A percentile compares a stretch with the other conserved stretches of the same genome.
Evolutionary conservation across 2,888 invertebrate genomes (phyloP).

Genomic region (Drosophila parthenogenetica): DNA sequence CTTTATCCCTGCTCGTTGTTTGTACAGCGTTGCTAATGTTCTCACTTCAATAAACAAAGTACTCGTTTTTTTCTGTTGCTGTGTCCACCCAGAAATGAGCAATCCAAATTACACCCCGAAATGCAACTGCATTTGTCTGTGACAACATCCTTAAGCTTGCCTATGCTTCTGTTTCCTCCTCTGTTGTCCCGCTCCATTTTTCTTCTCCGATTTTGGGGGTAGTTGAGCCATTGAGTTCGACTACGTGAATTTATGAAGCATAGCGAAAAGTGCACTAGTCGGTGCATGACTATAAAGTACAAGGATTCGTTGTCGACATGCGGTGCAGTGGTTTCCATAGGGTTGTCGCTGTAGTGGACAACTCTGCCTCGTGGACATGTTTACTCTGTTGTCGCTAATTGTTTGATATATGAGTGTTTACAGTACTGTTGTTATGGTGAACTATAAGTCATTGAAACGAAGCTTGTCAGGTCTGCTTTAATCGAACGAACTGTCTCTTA

Average conservation of each 20-base stretch:
- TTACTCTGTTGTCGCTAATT: conserved; percentile 75
- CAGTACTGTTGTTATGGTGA: conserved; percentile 60
- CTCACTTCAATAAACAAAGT: conserved; percentile 64
- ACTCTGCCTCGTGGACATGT: conserved; percentile 43
- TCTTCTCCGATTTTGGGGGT: conserved; percentile 45
- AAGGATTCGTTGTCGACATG: conserved; percentile 32
- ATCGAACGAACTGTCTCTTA: conserved; percentile 11
- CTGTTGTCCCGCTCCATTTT: background rate
- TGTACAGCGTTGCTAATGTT: conserved; percentile 57
- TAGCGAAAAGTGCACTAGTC: conserved; percentile 68
- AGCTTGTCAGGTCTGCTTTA: conserved; percentile 41
- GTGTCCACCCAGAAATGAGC: conserved; percentile 37
- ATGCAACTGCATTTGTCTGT: conserved; percentile 56
- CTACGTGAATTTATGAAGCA: conserved; percentile 72
- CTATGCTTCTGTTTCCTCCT: conserved; percentile 10
- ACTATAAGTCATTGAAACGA: conserved; percentile 45
- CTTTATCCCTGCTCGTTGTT: conserved; percentile 31
- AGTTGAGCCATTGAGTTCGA: conserved; percentile 57
- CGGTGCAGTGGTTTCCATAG: conserved; percentile 29
- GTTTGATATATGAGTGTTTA: conserved; percentile 66
- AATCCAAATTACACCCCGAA: conserved; percentile 27
- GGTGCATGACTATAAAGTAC: conserved; percentile 28
- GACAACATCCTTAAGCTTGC: conserved; percentile 42
- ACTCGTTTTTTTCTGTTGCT: conserved; percentile 1
- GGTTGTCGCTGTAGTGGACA: conserved; percentile 2